Evolutionary conservation across 2,888 invertebrate species (phyloP).

Genomic region (Kryphioiulus occultus): DNA sequence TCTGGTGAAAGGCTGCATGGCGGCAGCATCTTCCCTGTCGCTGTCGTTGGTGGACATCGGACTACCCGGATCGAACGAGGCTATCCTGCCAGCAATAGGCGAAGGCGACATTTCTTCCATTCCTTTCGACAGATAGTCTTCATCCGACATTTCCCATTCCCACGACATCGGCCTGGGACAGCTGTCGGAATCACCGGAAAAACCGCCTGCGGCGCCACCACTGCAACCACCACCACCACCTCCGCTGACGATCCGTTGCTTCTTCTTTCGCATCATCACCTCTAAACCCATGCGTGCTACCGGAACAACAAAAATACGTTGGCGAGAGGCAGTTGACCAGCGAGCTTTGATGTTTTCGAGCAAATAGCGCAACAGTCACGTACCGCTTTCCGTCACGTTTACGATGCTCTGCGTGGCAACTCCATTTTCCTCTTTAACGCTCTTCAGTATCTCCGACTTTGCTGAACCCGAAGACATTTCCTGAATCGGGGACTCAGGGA

Average conservation of each 20-base stretch:
- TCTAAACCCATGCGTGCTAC: slow-evolving; percentile 47
- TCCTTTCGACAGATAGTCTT: slow-evolving; percentile 65
- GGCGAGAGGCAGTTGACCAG: too few species aligned
- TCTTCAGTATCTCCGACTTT: neutral
- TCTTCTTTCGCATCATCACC: slow-evolving; percentile 52
- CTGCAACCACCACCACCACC: neutral
- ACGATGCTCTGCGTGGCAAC: neutral
- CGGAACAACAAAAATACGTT: neutral
- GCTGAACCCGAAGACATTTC: slow-evolving; percentile 11
- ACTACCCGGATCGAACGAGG: slow-evolving; percentile 53
- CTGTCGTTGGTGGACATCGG: slow-evolving; percentile 55
- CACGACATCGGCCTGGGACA: slow-evolving; percentile 85
- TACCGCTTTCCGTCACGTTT: neutral
- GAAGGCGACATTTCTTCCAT: slow-evolving; percentile 54
- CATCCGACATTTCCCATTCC: slow-evolving; percentile 90
- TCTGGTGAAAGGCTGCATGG: neutral
- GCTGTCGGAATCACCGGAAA: slow-evolving; percentile 60
- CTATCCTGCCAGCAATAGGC: slow-evolving; percentile 51
- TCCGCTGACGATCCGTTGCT: slow-evolving; percentile 48
- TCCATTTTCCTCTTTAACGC: neutral
- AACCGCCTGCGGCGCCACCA: slow-evolving; percentile 34
- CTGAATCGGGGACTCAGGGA: neutral
- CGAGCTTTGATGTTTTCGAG: too few species aligned
- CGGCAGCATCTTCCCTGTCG: slow-evolving; percentile 51
- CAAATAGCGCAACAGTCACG: neutral